phyloP scores from a whole-genome alignment of 2,797 vertebrate species.

The Galago senegalensis region DNA sequence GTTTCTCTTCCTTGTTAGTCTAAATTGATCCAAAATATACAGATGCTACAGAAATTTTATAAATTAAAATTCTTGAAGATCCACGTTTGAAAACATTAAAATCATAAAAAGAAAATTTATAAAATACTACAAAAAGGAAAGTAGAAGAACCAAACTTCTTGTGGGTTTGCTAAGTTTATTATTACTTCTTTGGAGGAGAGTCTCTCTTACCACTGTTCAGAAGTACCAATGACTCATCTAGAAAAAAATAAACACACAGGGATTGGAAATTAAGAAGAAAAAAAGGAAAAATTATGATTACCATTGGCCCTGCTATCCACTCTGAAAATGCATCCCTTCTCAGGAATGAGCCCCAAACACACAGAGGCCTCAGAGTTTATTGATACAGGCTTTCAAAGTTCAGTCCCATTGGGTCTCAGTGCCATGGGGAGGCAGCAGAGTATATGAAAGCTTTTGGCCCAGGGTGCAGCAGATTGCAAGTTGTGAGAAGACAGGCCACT shows the following conservation, averaged over 20 bases:
- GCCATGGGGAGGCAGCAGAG: background rate
- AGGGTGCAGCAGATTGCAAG: background rate
- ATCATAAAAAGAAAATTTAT: background rate
- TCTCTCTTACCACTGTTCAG: background rate
- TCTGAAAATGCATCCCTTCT: background rate
- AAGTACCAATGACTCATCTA: background rate
- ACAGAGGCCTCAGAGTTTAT: background rate
- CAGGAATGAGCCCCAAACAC: background rate
- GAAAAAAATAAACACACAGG: background rate
- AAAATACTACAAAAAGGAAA: background rate
- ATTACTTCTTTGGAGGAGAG: background rate
- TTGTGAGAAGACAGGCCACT: background rate
- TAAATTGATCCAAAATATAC: background rate
- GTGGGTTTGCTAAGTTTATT: background rate
- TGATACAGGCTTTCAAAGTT: background rate
- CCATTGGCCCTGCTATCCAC: background rate
- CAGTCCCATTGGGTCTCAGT: background rate
- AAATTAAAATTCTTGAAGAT: background rate
- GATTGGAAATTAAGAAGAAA: background rate
- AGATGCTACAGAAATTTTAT: background rate
- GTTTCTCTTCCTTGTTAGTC: background rate
- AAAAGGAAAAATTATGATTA: background rate
- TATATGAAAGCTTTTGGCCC: background rate
- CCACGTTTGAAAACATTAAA: background rate
- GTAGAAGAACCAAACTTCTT: background rate